These are phyloP conservation scores for Leucoma salicis DNA, from an alignment of 2,888 invertebrate species.

Conservation along the genomic window DNA sequence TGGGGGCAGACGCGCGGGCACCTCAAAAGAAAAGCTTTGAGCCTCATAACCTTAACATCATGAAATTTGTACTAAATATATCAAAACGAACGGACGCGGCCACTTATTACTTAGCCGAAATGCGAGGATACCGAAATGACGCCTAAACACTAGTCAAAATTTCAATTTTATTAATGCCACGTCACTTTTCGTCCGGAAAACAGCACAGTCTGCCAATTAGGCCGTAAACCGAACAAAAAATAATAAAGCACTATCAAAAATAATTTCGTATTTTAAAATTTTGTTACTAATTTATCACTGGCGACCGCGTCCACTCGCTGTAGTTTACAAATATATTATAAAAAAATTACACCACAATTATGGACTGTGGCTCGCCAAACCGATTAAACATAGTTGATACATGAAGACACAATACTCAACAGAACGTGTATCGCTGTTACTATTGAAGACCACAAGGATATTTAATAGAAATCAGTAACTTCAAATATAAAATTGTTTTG, in stretches of 20 bases:
- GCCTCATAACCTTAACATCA: slow-evolving; percentile 82
- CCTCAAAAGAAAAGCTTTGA: slow-evolving; percentile 80
- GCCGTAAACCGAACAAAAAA: slow-evolving; percentile 36
- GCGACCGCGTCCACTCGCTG: slow-evolving; percentile 75
- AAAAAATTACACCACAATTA: slow-evolving; percentile 62
- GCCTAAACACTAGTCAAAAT: slow-evolving; percentile 79
- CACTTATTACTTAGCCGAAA: slow-evolving; percentile 80
- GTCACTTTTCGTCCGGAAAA: slow-evolving; percentile 35
- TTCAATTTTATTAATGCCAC: slow-evolving; percentile 45
- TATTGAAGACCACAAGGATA: slow-evolving; percentile 81
- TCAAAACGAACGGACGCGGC: slow-evolving; percentile 77
- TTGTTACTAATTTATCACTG: slow-evolving; percentile 78
- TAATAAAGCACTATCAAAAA: slow-evolving; percentile 55
- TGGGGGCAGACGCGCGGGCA: slow-evolving; percentile 58
- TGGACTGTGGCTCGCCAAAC: slow-evolving; percentile 62
- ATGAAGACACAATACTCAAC: slow-evolving; percentile 52
- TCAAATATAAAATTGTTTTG: slow-evolving; percentile 66
- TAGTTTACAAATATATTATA: slow-evolving; percentile 78
- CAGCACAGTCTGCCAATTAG: slow-evolving; percentile 32
- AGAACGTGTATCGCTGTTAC: slow-evolving; percentile 76
- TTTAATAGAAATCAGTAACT: slow-evolving; percentile 58
- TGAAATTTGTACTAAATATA: slow-evolving; percentile 83
- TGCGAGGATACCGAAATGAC: slow-evolving; percentile 81
- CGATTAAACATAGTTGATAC: slow-evolving; percentile 55
- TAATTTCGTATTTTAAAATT: slow-evolving; percentile 75